These are phyloP conservation scores for Sarcophaga bullata DNA, from an alignment of 1,140 invertebrate genomes.

Conservation along the genomic window DNA sequence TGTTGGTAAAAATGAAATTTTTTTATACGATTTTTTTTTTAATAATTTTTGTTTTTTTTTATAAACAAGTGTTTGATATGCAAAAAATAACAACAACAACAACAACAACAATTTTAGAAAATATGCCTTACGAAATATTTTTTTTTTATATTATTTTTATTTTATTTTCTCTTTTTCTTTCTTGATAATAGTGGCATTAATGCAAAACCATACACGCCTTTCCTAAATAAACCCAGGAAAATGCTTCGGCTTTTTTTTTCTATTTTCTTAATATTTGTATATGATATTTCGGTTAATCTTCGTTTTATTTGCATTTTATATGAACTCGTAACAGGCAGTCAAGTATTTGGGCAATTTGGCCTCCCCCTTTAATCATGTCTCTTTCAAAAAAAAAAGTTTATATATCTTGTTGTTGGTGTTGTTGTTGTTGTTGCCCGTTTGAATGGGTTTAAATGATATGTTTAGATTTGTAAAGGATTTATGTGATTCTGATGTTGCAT, in stretches of 20 bases:
- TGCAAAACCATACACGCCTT: conserved; percentile 11
- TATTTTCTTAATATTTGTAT: background rate
- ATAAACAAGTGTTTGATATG: background rate
- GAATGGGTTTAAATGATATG: conserved; percentile 19
- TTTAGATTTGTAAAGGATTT: conserved; percentile 22
- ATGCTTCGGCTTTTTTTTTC: background rate
- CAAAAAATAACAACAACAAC: background rate
- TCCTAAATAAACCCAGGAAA: background rate
- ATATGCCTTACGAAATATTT: no score
- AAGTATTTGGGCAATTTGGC: background rate
- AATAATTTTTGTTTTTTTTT: background rate
- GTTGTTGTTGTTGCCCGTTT: background rate
- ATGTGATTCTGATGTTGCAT: background rate
- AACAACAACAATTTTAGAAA: no score
- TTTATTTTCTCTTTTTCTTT: no score
- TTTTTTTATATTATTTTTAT: no score
- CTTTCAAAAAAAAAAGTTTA: no score
- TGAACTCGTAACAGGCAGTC: conserved; percentile 20
- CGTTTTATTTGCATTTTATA: conserved; percentile 5
- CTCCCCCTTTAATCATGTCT: conserved; percentile 19
- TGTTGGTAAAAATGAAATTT: background rate
- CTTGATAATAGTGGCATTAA: conserved; percentile 15
- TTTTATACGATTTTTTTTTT: background rate
- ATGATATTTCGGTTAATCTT: background rate
- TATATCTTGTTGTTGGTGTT: no score